Evolutionary conservation across 2,888 invertebrate genomes (phyloP).

Genomic region (Neoascia interrupta): DNA sequence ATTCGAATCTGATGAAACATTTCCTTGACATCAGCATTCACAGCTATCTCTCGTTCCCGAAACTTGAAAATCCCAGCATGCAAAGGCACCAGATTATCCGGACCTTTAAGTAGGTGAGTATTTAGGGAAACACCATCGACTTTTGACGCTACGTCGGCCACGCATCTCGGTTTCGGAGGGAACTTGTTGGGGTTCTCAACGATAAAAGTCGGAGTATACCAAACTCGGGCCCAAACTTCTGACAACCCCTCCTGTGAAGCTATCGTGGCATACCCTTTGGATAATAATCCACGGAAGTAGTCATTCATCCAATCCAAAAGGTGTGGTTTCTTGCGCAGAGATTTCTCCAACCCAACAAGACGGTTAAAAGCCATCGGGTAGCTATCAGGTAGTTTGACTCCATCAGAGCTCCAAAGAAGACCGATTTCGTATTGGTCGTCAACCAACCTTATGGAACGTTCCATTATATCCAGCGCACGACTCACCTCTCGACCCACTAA

Average conservation of each 20-base stretch:
- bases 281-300: slow-evolving; percentile 20
- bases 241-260: slow-evolving; percentile 19
- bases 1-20: slow-evolving; percentile 28
- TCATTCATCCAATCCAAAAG: slow-evolving; percentile 28
- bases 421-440: slow-evolving; percentile 21
- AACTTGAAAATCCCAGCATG: slow-evolving; percentile 37
- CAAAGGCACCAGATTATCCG: slow-evolving; percentile 23
- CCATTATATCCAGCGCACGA: slow-evolving; percentile 21
- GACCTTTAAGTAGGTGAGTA: slow-evolving; percentile 45
- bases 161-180: slow-evolving; percentile 33
- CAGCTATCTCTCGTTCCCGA: slow-evolving; percentile 23
- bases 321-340: slow-evolving; percentile 20
- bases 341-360: slow-evolving; percentile 22
- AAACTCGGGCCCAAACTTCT: slow-evolving; percentile 38
- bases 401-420: slow-evolving; percentile 6
- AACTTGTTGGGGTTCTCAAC: slow-evolving; percentile 31
- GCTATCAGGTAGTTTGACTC: background rate
- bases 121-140: slow-evolving; percentile 47
- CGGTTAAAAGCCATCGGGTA: background rate
- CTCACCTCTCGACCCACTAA: slow-evolving; percentile 13
- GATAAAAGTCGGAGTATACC: slow-evolving; percentile 71
- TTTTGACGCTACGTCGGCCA: slow-evolving; percentile 50
- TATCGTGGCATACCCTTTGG: slow-evolving; percentile 8
- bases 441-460: slow-evolving; percentile 1
- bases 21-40: slow-evolving; percentile 33